phyloP scores from a whole-genome alignment of 2,888 invertebrate genomes.

The Clitarchus hookeri region DNA sequence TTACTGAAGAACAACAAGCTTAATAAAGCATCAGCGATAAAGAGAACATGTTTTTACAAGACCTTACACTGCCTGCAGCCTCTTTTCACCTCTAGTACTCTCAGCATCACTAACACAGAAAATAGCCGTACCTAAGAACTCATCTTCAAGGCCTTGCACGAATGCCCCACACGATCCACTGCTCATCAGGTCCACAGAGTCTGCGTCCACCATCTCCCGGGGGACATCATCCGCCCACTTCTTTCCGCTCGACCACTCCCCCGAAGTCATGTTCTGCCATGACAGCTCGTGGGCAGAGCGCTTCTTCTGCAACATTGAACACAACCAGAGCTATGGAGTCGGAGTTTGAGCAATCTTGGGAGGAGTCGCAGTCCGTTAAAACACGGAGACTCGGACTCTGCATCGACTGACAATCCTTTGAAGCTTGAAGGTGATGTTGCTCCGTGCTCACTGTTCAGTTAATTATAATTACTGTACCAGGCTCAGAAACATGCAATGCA shows the following conservation, averaged over 20 bases:
- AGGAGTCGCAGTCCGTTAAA: too few relatives aligned
- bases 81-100: background rate
- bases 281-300: constrained; percentile 84
- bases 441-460: too few relatives aligned
- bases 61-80: too few relatives aligned
- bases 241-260: constrained; percentile 91
- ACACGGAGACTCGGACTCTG: too few relatives aligned
- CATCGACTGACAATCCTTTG: too few relatives aligned
- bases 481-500: too few relatives aligned
- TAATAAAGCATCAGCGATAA: too few relatives aligned
- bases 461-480: too few relatives aligned
- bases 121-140: constrained; percentile 72
- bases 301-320: constrained; percentile 65
- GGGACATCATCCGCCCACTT: constrained; percentile 87
- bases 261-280: constrained; percentile 78
- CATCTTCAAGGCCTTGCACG: constrained; percentile 97
- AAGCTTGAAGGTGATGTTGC: too few relatives aligned
- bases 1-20: too few relatives aligned
- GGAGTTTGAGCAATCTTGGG: too few relatives aligned
- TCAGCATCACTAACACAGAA: constrained; percentile 18
- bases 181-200: constrained; percentile 77
- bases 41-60: too few relatives aligned
- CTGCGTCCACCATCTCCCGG: constrained; percentile 73
- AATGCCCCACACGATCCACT: constrained; percentile 98
- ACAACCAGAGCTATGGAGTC: background rate